These are phyloP conservation scores for Mesocentrotus franciscanus DNA, from an alignment of 53 echinoderm and acorn worm genomes.

Conservation along the genomic window DNA sequence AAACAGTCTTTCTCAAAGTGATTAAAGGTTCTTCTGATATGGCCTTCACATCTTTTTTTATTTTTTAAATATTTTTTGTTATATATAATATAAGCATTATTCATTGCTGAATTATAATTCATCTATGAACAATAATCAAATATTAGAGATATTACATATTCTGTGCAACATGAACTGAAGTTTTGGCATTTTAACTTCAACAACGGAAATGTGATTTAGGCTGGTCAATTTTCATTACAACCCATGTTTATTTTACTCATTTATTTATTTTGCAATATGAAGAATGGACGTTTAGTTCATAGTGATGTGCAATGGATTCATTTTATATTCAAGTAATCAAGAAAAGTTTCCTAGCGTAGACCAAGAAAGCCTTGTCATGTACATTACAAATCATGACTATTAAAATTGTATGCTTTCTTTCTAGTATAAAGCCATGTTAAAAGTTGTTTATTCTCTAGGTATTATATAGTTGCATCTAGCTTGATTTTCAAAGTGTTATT, in stretches of 20 bases:
- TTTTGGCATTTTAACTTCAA: too few relatives aligned
- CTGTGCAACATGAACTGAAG: neutral
- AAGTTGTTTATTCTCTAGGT: too few relatives aligned
- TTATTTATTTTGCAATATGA: too few relatives aligned
- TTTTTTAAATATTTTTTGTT: neutral
- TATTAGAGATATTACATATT: neutral
- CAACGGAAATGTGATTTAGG: too few relatives aligned
- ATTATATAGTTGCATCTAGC: neutral
- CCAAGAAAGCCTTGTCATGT: neutral
- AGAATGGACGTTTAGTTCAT: too few relatives aligned
- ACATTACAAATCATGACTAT: neutral
- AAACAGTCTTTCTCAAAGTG: neutral
- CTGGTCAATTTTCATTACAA: too few relatives aligned
- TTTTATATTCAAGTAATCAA: constrained; percentile 15
- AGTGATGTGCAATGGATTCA: neutral
- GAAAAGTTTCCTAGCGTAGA: neutral
- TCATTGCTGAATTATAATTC: neutral
- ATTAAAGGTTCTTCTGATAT: neutral
- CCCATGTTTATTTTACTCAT: too few relatives aligned
- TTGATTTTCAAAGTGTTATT: neutral
- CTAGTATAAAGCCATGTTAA: neutral
- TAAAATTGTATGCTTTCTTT: neutral
- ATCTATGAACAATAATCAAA: neutral
- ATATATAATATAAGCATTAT: neutral
- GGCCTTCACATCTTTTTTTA: neutral